These are phyloP conservation scores for Callosobruchus maculatus DNA, from an alignment of 2,888 invertebrate species.

Conservation along the genomic window DNA sequence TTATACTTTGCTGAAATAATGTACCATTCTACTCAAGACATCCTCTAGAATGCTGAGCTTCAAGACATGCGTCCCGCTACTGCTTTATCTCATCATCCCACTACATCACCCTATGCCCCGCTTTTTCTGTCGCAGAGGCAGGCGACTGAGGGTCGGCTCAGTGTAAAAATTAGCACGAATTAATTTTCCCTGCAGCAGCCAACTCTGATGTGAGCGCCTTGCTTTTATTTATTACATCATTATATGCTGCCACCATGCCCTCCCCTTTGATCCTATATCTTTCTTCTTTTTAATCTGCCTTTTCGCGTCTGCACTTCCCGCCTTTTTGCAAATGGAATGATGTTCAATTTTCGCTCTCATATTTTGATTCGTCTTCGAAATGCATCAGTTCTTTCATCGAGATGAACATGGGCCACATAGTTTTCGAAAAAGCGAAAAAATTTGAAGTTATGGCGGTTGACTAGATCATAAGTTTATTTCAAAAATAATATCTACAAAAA, in stretches of 20 bases:
- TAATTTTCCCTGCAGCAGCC: conserved; percentile 29
- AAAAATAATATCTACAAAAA: no score
- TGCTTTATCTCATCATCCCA: conserved; percentile 9
- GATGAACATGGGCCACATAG: not conserved
- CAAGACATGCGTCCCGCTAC: not conserved
- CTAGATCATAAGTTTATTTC: no score
- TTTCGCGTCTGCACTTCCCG: not conserved
- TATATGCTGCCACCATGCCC: conserved; percentile 7
- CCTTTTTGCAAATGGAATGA: not conserved
- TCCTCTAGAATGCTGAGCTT: no score
- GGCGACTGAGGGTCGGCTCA: conserved; percentile 21
- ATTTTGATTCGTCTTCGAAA: not conserved
- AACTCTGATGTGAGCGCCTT: conserved; percentile 7
- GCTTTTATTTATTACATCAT: conserved; percentile 18
- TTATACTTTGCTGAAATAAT: no score
- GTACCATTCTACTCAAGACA: no score
- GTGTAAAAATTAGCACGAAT: conserved; percentile 39
- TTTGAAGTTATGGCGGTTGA: no score
- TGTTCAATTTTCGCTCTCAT: not conserved
- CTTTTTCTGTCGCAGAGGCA: conserved; percentile 32
- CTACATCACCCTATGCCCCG: conserved; percentile 37
- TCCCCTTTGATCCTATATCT: conserved; percentile 3
- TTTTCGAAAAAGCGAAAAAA: no score
- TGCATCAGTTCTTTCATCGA: not conserved
- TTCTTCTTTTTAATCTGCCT: not conserved